Evolutionary conservation across 2,888 invertebrate species (phyloP), one percentile per base, ranked within the genome.

Genomic region (Dynastes maya): DNA sequence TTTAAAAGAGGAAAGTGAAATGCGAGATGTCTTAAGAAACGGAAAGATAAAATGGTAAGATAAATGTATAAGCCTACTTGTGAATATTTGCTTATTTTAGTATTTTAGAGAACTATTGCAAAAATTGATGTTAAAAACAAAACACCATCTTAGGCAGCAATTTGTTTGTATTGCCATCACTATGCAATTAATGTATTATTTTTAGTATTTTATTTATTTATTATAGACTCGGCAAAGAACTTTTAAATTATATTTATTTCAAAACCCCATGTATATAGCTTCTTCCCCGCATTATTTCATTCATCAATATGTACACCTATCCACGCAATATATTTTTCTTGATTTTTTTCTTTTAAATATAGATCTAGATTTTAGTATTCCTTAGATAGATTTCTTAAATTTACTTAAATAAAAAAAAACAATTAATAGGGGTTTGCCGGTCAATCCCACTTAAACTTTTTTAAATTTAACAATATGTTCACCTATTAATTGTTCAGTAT

Each of bases 201-300:
- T 55, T 55, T 55, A 55, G 55, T 55, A 55, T 55, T 55, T 55
- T 55, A 55, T 55, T 55, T 55, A 55, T 55, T 55, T 55, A 55
- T 55, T 5, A 22, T 55, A 16, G 16, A 55, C 11, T 45, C 45
- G 8, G 2, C 6, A 45, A 45, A 9, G 11, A 45, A 9, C 32
- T 32, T 32, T 5, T 5, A 45, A 45, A 45, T 45, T 55, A 16
- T 55, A 55, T 55, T 55, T 55, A 55, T 55, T 55, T 55, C n/a
- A 55, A 55, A 55, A 1, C 45, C 45, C 11, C 11, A 8, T 45
- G 45, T 45, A 45, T 45, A 45, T 45, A 45, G 45, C 8, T 45
- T 32, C 32, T 32, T 32, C 32, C 32, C 32, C 3, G 0, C 32
- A 32, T 32, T 32, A 0, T 32, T 5, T 32, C 32, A 32, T 32